phyloP scores from a whole-genome alignment of 2,797 vertebrate genomes.

The Crenichthys baileyi region DNA sequence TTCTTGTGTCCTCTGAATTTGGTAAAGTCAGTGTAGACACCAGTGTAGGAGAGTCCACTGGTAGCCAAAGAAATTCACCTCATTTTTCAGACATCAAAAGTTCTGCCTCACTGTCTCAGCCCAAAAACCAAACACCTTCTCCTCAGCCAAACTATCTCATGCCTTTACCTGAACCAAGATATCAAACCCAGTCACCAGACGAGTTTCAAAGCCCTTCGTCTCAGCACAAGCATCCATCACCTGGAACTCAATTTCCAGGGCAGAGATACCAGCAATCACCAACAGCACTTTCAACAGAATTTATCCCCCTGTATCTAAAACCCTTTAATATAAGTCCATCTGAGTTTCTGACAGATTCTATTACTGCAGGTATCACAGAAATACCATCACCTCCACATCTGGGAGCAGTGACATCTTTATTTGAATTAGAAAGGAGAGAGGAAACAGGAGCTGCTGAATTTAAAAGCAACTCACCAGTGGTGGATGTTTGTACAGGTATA shows the following conservation, averaged over 20 bases:
- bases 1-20: slow-evolving; percentile 38
- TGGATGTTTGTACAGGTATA: slow-evolving; percentile 26
- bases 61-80: slow-evolving; percentile 38
- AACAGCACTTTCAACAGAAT: slow-evolving; percentile 31
- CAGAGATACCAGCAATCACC: slow-evolving; percentile 38
- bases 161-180: slow-evolving; percentile 51
- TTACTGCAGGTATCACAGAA: slow-evolving; percentile 32
- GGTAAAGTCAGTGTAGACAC: slow-evolving; percentile 38
- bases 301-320: slow-evolving; percentile 23
- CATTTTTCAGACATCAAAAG: slow-evolving; percentile 26
- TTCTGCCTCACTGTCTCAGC: slow-evolving; percentile 43
- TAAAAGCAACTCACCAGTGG: slow-evolving; percentile 37
- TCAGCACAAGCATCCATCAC: slow-evolving; percentile 48
- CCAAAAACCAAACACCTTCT: slow-evolving; percentile 56
- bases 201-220: slow-evolving; percentile 44
- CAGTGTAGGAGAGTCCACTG: slow-evolving; percentile 33
- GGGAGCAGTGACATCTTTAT: slow-evolving; percentile 26
- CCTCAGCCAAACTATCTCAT: slow-evolving; percentile 38
- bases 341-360: slow-evolving; percentile 19
- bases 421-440: slow-evolving; percentile 28
- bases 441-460: slow-evolving; percentile 30
- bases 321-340: slow-evolving; percentile 30
- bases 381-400: slow-evolving; percentile 25
- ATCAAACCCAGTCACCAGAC: slow-evolving; percentile 39
- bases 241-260: slow-evolving; percentile 35